Base-by-base conservation (phyloP, 1,140 invertebrate genomes). In the Apocrypta bakeri region DNA sequence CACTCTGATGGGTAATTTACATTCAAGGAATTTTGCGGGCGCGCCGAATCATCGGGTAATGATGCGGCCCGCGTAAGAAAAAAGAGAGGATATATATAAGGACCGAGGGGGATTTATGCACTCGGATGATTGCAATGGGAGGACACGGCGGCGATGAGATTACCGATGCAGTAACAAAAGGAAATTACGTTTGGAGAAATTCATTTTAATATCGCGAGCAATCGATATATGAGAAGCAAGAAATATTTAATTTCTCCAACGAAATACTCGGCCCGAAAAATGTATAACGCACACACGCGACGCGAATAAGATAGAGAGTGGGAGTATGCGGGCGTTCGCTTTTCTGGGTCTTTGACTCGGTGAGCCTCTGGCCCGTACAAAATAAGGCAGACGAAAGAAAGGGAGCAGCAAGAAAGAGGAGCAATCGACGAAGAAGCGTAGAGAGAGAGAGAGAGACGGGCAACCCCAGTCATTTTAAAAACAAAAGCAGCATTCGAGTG, bases 401-500 rank as follows among this genome's bases (percentile, higher is more conserved):
- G 69, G 71, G 69, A 79, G 48, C 40, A 71, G 12, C 14, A 75
- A 75, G 42, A 75, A 61, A n/a, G 33, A 14, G 21, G 37, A 71
- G 14, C 17, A 24, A 31, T 56, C 48, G 25, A 79, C 48, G 48
- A 56, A 56, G 48, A 25, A 66, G 63, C 25, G 31, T 21, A 64
- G 63, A 74, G 69, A 83, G 72, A 77, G 77, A 73, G 29, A 63
- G 31, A 79, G 64, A 69, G 64, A 24, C 48, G 48, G 7, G 82
- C 83, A 82, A 78, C 85, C 83, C 84, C 83, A 87, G 85, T 90
- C 89, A 88, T 89, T 87, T 88, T 87, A 85, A 87, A 91, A 90
- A 91, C 90, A 90, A 91, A 91, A 90, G 89, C 87, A 90, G 89
- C 87, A 87, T 85, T 87, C 85, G 86, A 85, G 21, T 83, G 82